Conservation (phyloP, 1,140 invertebrate genomes). For the Notospermus geniculatus region DNA sequence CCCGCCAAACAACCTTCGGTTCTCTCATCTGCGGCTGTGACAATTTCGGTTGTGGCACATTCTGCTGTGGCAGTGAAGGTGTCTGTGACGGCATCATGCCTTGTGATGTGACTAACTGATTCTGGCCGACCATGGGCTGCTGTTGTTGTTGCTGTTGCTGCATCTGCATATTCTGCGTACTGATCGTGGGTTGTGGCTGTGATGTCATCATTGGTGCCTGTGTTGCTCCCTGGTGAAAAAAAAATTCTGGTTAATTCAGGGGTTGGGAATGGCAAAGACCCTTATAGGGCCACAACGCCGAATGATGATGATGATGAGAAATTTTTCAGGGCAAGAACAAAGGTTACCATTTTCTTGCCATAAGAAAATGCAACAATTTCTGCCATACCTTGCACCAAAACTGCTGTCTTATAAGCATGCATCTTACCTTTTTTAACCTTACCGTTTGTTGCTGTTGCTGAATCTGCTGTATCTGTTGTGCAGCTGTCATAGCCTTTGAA, state of each 20-base stretch:
- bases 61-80: background rate
- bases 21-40: conserved; percentile 57
- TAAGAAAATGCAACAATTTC: no score
- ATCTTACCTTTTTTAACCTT: conserved; percentile 4
- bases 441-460: conserved; percentile 28
- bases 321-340: no score
- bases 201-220: no score
- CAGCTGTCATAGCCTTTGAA: background rate
- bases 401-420: no score
- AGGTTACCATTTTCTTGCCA: no score
- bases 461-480: conserved; percentile 23
- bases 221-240: no score
- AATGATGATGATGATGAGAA: no score
- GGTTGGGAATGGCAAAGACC: no score
- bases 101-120: conserved; percentile 43
- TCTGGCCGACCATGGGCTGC: conserved; percentile 54
- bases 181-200: conserved; percentile 2
- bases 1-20: background rate
- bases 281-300: no score
- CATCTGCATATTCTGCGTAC: background rate
- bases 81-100: conserved; percentile 43
- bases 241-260: no score
- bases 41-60: conserved; percentile 20
- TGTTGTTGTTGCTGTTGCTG: conserved; percentile 39
- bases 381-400: no score